Evolutionary conservation across 1,140 invertebrate genomes (phyloP).

Genomic region (Drosophila rhopaloa): DNA sequence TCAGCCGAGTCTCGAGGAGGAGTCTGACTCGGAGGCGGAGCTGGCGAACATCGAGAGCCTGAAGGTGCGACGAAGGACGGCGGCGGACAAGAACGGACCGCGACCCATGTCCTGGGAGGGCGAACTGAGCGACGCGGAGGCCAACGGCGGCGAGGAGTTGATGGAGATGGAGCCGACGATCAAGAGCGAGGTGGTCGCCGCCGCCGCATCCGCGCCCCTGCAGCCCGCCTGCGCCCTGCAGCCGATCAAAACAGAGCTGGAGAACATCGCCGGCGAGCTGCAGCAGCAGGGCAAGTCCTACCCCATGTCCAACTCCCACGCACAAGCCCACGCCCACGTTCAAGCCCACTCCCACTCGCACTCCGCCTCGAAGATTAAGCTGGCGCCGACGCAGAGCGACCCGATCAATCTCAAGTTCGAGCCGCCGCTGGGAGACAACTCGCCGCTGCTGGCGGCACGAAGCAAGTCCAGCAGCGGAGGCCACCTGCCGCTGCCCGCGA

Average conservation of each 20-base stretch:
- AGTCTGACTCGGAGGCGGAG: conserved; percentile 80
- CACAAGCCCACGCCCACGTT: conserved; percentile 5
- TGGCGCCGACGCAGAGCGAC: conserved; percentile 81
- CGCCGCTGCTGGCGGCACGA: conserved; percentile 68
- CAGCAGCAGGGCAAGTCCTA: conserved; percentile 42
- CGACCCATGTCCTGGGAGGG: conserved; percentile 97
- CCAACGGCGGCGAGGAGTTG: conserved; percentile 83
- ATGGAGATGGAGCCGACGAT: conserved; percentile 83
- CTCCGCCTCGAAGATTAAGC: conserved; percentile 50
- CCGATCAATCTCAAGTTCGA: conserved; percentile 84
- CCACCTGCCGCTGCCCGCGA: conserved; percentile 86
- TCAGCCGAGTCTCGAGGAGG: conserved; percentile 17
- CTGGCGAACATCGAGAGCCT: conserved; percentile 82
- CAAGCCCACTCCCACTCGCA: conserved; percentile 14
- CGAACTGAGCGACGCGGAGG: conserved; percentile 91
- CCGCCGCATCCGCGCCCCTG: conserved; percentile 7
- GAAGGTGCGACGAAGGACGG: conserved; percentile 63
- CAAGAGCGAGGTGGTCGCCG: conserved; percentile 61
- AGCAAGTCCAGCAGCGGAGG: conserved; percentile 74
- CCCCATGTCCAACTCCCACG: conserved; percentile 19
- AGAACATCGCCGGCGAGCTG: conserved; percentile 68
- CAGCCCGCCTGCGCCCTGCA: conserved; percentile 35
- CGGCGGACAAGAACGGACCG: conserved; percentile 78
- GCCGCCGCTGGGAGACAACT: conserved; percentile 61
- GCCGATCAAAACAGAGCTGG: conserved; percentile 69